Percentiles rank a stretch among this genome's conserved stretches.
phyloP scores from a whole-genome alignment of 2,113 vertebrate genomes.

The Gila orcuttii region DNA sequence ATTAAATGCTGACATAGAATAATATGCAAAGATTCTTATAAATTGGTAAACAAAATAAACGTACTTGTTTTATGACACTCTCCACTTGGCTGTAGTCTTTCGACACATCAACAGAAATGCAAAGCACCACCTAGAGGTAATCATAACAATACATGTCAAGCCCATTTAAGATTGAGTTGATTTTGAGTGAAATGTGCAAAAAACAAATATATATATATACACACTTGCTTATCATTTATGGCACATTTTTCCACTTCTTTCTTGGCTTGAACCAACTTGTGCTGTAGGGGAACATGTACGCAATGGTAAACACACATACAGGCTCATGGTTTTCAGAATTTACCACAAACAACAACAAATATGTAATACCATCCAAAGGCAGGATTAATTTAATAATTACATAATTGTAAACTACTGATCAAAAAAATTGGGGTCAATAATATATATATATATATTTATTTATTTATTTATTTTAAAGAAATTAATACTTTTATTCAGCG shows the following conservation, averaged over 20 bases:
- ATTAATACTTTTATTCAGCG: not conserved
- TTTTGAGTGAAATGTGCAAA: not conserved
- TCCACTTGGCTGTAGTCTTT: conserved; percentile 93
- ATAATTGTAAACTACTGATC: not conserved
- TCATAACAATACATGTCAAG: not conserved
- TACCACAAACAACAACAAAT: not conserved
- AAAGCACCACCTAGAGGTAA: conserved; percentile 87
- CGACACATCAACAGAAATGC: conserved; percentile 95
- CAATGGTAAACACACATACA: not conserved
- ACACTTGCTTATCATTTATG: conserved; percentile 96
- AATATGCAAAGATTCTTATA: not conserved
- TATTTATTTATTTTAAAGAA: not conserved
- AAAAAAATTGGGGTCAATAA: not conserved
- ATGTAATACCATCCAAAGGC: not conserved
- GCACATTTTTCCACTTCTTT: conserved; percentile 94
- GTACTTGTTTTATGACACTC: conserved; percentile 95
- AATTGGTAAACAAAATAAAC: conserved; percentile 22
- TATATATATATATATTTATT: no score
- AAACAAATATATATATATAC: not conserved
- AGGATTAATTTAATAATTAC: not conserved
- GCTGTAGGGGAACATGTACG: conserved; percentile 70
- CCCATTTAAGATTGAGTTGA: not conserved
- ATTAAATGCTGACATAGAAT: not conserved
- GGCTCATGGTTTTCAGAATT: not conserved
- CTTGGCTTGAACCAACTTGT: conserved; percentile 91